Evolutionary conservation across 2,888 invertebrate species (phyloP), one percentile per base, ranked within the genome.

Genomic region (Liodrosophila aerea): DNA sequence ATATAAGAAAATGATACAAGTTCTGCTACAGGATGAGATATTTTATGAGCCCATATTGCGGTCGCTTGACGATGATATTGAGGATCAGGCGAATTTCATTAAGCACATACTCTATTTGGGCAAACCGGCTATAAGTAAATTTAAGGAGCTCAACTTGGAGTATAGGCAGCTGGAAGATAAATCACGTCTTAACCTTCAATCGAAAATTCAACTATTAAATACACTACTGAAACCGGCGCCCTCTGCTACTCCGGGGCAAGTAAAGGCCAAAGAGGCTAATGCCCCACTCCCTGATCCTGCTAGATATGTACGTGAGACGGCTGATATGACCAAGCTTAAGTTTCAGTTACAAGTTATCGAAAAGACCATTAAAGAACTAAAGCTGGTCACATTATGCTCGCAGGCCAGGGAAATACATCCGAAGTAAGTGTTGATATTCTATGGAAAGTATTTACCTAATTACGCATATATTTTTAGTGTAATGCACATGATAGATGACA

Each of bases 31-130:
- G 29, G 90, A 90, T 61, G 85, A 80, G 30, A 87, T 88, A 29
- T 90, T 88, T 51, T 90, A 89, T 61, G 89, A 89, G 22, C 88
- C 90, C 0, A 88, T 90, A 4, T 52, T 90, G 7, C 71, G 84
- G 5, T 89, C 90, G 2, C 78, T 90, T 0, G 75, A 85, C 34
- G 63, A 60, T 11, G 90, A 90, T 45, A 87, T 89, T 63, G 85
- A 87, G 3, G 89, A 90, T 67, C 90, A 90, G 59, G 41, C 73
- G 0, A 80, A 73, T 11, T 89, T 90, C 30, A 88, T 88, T 3
- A 85, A 85, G 16, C 84, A 89, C 33, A 87, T 89, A 1, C 75
- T 89, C 5, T 76, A 84, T 45, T 65, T 90, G 29, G 90, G 90
- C 1, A 70, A 77, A 60, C 89, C 90, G 11, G 89, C 89, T 0